phyloP scores from a whole-genome alignment of 2,113 vertebrate species.

The Hippocampus barbouri region DNA sequence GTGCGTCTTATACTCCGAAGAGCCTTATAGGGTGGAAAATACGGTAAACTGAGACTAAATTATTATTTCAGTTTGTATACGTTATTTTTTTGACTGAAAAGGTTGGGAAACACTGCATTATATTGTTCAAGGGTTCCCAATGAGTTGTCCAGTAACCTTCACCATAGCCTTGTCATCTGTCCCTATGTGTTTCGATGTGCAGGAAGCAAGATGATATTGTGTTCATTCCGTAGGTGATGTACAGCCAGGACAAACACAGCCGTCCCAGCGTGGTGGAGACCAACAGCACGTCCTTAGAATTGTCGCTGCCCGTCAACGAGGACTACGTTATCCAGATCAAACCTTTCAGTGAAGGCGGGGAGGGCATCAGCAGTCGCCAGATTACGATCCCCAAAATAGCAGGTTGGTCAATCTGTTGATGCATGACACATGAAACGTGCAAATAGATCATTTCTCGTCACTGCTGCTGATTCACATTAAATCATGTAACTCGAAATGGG shows the following conservation, averaged over 20 bases:
- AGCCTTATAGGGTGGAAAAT: too few species aligned
- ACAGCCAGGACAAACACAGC: conserved; percentile 87
- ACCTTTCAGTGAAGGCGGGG: conserved; percentile 92
- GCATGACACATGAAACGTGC: neutral
- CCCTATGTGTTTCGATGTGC: neutral
- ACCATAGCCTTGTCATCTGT: neutral
- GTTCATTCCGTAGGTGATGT: conserved; percentile 78
- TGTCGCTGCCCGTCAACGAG: conserved; percentile 85
- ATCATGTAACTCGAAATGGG: neutral
- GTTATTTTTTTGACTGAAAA: neutral
- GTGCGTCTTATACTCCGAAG: too few species aligned
- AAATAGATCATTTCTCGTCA: neutral
- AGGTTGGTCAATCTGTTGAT: conserved; percentile 50
- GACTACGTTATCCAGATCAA: conserved; percentile 93
- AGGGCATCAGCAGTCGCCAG: conserved; percentile 88
- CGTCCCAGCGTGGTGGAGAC: conserved; percentile 87
- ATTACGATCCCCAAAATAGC: conserved; percentile 87
- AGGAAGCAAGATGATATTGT: neutral
- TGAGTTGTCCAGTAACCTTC: neutral
- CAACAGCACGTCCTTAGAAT: conserved; percentile 89
- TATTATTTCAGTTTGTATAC: neutral
- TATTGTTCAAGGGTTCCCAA: neutral
- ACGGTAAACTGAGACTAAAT: neutral
- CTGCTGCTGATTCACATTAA: neutral
- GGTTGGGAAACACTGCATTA: neutral